Conservation (phyloP, 2,113 vertebrate species). For the Terrapene triunguis region DNA sequence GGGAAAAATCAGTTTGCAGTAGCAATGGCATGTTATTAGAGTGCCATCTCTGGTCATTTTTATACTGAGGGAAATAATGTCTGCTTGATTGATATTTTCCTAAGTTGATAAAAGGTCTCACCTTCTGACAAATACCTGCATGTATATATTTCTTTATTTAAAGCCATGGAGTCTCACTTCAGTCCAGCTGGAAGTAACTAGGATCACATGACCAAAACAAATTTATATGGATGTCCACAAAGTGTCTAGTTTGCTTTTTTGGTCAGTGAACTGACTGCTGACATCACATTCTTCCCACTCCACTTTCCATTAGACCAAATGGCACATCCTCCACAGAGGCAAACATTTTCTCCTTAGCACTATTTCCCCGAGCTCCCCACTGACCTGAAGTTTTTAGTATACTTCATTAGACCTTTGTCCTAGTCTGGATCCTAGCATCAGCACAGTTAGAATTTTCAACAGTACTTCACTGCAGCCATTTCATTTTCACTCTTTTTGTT, state of each 20-base stretch:
- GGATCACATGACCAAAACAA: background rate
- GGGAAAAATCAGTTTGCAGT: background rate
- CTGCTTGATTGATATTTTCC: background rate
- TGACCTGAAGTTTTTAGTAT: background rate
- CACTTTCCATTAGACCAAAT: background rate
- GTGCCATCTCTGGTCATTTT: background rate
- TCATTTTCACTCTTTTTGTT: background rate
- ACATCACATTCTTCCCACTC: background rate
- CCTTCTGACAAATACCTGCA: rapidly evolving
- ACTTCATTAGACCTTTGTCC: background rate
- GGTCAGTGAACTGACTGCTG: background rate
- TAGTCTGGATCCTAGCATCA: background rate
- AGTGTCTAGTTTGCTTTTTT: background rate
- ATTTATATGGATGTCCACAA: background rate
- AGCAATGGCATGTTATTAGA: background rate
- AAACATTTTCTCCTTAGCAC: background rate
- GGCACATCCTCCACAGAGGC: background rate
- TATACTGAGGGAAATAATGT: background rate
- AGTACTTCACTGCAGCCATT: background rate
- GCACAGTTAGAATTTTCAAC: background rate
- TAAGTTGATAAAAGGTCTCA: background rate
- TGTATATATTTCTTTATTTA: background rate
- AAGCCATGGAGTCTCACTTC: background rate
- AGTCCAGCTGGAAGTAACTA: background rate
- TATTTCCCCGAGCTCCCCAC: background rate